These are phyloP conservation scores for Drosophila colorata DNA, from an alignment of 2,888 invertebrate species.

Conservation along the genomic window DNA sequence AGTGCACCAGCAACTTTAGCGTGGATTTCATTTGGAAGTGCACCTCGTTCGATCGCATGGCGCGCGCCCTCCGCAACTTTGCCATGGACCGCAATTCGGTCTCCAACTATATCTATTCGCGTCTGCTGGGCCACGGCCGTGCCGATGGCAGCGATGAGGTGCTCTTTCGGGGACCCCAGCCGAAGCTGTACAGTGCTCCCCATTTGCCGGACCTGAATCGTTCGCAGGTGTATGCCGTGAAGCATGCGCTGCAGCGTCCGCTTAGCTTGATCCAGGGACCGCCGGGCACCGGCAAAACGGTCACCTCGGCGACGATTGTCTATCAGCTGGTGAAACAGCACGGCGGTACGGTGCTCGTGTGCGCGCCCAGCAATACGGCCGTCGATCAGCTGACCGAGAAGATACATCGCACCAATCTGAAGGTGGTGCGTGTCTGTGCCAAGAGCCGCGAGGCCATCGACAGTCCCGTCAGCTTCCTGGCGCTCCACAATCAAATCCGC, in stretches of 20 bases:
- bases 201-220: slow-evolving; percentile 99
- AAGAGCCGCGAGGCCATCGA: slow-evolving; percentile 99
- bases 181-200: slow-evolving; percentile 98
- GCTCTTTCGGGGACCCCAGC: slow-evolving; percentile 93
- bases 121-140: slow-evolving; percentile 96
- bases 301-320: slow-evolving; percentile 99
- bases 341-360: slow-evolving; percentile 97
- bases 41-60: slow-evolving; percentile 99
- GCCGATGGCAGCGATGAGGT: slow-evolving; percentile 98
- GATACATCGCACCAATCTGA: slow-evolving; percentile 98
- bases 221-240: slow-evolving; percentile 98
- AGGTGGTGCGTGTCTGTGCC: slow-evolving; percentile 96
- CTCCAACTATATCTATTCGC: slow-evolving; percentile 98
- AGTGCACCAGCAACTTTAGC: slow-evolving; percentile 97
- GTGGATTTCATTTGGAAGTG: slow-evolving; percentile 99
- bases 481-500: slow-evolving; percentile 98
- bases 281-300: slow-evolving; percentile 98
- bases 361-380: slow-evolving; percentile 99
- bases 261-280: slow-evolving; percentile 97
- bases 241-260: slow-evolving; percentile 98
- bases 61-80: slow-evolving; percentile 96
- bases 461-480: slow-evolving; percentile 97
- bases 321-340: slow-evolving; percentile 98
- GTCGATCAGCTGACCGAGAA: slow-evolving; percentile 99
- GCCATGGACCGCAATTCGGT: slow-evolving; percentile 98